These are phyloP conservation scores for Condylura cristata DNA, from an alignment of 2,113 vertebrate genomes.

Conservation along the genomic window DNA sequence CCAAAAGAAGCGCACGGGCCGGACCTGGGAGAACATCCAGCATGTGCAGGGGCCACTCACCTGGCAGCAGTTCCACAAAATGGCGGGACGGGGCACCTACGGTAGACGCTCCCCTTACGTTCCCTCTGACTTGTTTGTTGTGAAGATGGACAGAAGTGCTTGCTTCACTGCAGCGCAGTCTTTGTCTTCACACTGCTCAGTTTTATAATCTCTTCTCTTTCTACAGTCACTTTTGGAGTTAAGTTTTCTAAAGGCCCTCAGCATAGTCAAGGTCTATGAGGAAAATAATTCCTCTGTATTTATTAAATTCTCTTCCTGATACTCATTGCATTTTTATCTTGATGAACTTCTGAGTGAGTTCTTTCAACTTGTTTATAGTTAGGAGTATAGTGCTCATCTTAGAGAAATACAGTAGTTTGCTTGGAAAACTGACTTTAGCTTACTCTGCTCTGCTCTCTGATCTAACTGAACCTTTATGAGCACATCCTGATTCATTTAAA, in stretches of 20 bases:
- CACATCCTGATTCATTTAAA: neutral
- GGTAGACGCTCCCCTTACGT: slow-evolving; percentile 81
- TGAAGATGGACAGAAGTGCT: neutral
- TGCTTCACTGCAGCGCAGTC: neutral
- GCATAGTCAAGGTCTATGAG: neutral
- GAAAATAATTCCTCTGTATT: neutral
- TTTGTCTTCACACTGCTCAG: neutral
- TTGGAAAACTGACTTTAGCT: slow-evolving; percentile 11
- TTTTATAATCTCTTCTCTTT: neutral
- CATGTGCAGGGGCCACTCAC: slow-evolving; percentile 98
- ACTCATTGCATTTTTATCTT: neutral
- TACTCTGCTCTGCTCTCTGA: neutral
- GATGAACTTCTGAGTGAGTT: neutral
- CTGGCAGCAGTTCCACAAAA: slow-evolving; percentile 99
- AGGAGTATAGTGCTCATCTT: neutral
- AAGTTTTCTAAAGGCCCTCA: neutral
- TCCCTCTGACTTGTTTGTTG: fast-evolving
- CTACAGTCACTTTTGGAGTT: neutral
- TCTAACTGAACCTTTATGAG: slow-evolving; percentile 43
- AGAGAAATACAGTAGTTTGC: neutral
- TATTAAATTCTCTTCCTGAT: neutral
- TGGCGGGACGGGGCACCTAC: slow-evolving; percentile 97
- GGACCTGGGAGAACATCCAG: slow-evolving; percentile 99
- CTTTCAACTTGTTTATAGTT: neutral
- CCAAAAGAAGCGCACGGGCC: slow-evolving; percentile 97